Evolutionary conservation across 2,888 invertebrate genomes (phyloP).

Genomic region (Sinodicranocentrus sp.): DNA sequence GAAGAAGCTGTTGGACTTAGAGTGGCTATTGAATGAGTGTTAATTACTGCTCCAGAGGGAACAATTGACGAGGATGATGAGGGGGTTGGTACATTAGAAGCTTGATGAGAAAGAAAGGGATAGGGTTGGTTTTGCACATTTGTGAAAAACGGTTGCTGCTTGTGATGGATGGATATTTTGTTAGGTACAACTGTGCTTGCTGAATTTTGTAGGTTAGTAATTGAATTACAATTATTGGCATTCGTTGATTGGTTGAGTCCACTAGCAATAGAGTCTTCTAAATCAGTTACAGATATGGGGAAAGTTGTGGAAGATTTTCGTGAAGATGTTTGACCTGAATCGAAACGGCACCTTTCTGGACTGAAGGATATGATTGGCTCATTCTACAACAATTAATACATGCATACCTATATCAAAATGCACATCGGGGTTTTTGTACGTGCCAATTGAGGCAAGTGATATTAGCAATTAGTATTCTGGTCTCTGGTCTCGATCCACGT

Average conservation of each 20-base stretch:
- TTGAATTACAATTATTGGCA: constrained; percentile 34
- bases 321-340: constrained; percentile 37
- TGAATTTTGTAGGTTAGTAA: constrained; percentile 22
- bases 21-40: constrained; percentile 56
- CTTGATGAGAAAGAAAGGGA: constrained; percentile 31
- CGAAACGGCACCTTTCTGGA: constrained; percentile 72
- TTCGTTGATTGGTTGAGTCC: constrained; percentile 1
- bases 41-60: constrained; percentile 45
- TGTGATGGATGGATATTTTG: constrained; percentile 12
- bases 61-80: constrained; percentile 14
- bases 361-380: constrained; percentile 75
- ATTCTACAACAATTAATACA: no score
- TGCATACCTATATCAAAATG: no score
- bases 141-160: constrained; percentile 14
- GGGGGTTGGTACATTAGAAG: constrained; percentile 2
- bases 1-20: not conserved
- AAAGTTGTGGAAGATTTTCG: constrained; percentile 53
- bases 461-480: no score
- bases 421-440: no score
- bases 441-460: no score
- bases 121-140: constrained; percentile 18
- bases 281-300: constrained; percentile 55
- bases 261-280: constrained; percentile 18
- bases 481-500: no score
- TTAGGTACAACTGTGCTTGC: not conserved